phyloP scores from a whole-genome alignment of 2,113 vertebrate genomes.

The Electrona antarctica region DNA sequence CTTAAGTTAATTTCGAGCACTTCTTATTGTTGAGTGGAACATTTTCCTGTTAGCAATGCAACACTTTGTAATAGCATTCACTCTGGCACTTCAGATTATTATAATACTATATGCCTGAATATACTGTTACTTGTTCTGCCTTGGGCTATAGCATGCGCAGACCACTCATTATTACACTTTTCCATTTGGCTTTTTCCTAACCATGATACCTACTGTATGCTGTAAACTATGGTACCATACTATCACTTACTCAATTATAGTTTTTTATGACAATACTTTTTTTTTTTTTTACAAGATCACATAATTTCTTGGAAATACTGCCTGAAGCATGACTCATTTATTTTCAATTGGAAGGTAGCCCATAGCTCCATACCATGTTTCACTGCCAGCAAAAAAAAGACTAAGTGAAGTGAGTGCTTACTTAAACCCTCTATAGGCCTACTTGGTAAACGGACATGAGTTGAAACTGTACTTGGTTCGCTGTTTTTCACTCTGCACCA shows the following conservation, averaged over 20 bases:
- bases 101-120: too few relatives aligned
- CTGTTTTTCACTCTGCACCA: neutral
- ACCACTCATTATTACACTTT: neutral
- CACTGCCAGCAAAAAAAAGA: conserved; percentile 9
- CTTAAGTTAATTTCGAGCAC: too few relatives aligned
- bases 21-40: too few relatives aligned
- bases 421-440: neutral
- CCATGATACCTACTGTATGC: neutral
- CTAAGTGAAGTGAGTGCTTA: too few relatives aligned
- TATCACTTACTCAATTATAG: conserved; percentile 18
- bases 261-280: conserved; percentile 10
- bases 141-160: neutral
- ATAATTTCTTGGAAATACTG: conserved; percentile 39
- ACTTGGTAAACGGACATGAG: neutral
- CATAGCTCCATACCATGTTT: neutral
- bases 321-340: conserved; percentile 37
- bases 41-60: too few relatives aligned
- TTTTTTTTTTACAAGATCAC: conserved; percentile 19
- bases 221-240: neutral
- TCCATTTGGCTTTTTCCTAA: neutral
- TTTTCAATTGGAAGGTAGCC: conserved; percentile 7
- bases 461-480: neutral
- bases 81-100: too few relatives aligned
- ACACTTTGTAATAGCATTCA: too few relatives aligned
- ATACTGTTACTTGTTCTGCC: neutral